These are phyloP conservation scores for Acanthochromis polyacanthus DNA, from an alignment of 2,113 vertebrate species.

Conservation along the genomic window DNA sequence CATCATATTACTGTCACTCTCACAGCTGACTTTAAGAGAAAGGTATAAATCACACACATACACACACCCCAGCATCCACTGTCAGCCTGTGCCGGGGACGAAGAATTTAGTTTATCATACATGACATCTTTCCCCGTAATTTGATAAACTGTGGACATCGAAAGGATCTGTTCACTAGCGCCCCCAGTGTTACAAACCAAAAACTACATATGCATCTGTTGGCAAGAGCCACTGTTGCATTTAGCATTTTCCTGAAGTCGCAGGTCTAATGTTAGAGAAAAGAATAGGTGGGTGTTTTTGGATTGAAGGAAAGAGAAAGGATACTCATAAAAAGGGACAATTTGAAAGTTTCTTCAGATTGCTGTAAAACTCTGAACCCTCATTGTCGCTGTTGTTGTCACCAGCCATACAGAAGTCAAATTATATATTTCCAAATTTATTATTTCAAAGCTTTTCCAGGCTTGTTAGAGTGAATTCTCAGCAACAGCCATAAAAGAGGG, in stretches of 20 bases:
- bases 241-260: conserved; percentile 1
- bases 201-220: conserved; percentile 33
- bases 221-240: conserved; percentile 16
- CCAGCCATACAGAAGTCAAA: conserved; percentile 24
- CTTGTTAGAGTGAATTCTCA: conserved; percentile 54
- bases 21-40: conserved; percentile 63
- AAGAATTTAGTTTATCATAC: conserved; percentile 45
- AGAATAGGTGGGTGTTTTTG: neutral
- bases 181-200: conserved; percentile 38
- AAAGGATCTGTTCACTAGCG: conserved; percentile 32
- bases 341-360: conserved; percentile 3
- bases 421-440: conserved; percentile 49
- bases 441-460: conserved; percentile 41
- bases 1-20: conserved; percentile 76
- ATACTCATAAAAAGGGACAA: neutral
- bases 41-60: conserved; percentile 67
- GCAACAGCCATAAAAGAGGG: conserved; percentile 49
- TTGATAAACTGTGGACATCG: conserved; percentile 52
- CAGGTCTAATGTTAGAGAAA: conserved; percentile 16
- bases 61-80: conserved; percentile 32
- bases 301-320: neutral
- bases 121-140: conserved; percentile 60
- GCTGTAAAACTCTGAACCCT: neutral
- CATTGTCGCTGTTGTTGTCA: neutral
- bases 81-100: conserved; percentile 36